Base-by-base conservation (phyloP, 2,797 vertebrate species). In the Diplodus puntazzo region DNA sequence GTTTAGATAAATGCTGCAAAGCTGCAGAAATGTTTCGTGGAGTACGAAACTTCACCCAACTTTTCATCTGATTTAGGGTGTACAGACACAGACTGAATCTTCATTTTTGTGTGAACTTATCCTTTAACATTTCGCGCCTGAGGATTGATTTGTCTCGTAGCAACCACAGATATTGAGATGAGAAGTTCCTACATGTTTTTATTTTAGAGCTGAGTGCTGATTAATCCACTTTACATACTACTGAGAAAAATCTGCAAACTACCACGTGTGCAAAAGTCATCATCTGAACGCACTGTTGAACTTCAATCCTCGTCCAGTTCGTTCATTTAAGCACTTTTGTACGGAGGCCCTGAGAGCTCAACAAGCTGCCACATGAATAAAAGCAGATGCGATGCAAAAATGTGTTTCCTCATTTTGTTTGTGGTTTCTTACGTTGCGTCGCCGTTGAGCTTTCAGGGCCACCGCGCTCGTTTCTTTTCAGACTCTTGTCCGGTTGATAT, bases 281-380 rank as follows among this genome's bases (percentile, higher is more conserved):
- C 62, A 34, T 73, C 45, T 73, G 58, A 73, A 69, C 57, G 61
- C 27, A 3, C 27, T 17, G 34, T 21, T 64, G 7, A 70, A 13
- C n/a, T 25, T 72, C 25, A 12, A 1, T 27, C 4, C 42, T 63
- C 45, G 11, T 65, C 20, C 17, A 30, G 23, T 42, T 54, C 11
- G 16, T 50, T 67, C 6, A 18, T 21, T 21, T 3, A 45, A 64
- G 34, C 53, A 12, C 60, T 39, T 23, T 10, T 18, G 1, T 25
- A 58, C 9, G 0, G 30, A 1, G 11, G 45, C 14, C 20, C 58
- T 20, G 45, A 70, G 34, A 42, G 53, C 72, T 70, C 72, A 17
- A 42, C 48, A 30, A 25, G 7, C 71, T 30, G 57, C 20, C 1
- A 10, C 25, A 27, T 5, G 45, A 1, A 39, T 9, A 11, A 39